phyloP scores from a whole-genome alignment of 1,140 invertebrate species.

The Chionoecetes opilio region DNA sequence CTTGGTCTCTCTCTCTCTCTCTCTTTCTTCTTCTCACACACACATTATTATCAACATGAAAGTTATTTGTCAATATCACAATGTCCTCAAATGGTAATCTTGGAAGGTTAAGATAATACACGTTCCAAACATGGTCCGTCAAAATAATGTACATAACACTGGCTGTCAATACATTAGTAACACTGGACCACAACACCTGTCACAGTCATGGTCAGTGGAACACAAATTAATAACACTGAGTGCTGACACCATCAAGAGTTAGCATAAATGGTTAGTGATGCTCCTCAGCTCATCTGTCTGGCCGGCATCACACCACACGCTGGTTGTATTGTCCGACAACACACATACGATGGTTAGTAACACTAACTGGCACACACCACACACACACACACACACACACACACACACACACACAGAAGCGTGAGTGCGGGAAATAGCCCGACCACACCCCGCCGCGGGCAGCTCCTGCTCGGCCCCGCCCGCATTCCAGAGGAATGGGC shows the following conservation, averaged over 20 bases:
- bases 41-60: not conserved
- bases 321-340: not conserved
- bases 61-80: not conserved
- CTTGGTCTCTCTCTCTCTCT: not conserved
- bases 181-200: not conserved
- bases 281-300: too few species aligned
- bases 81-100: not conserved
- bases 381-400: conserved; percentile 36
- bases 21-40: not conserved
- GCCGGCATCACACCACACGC: too few species aligned
- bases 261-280: too few species aligned
- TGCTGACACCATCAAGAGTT: too few species aligned
- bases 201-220: too few species aligned
- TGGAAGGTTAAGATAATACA: too few species aligned
- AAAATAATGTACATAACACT: not conserved
- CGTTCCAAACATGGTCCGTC: not conserved
- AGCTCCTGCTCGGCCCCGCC: not conserved
- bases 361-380: not conserved
- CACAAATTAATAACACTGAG: too few species aligned
- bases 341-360: not conserved
- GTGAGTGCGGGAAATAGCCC: conserved; percentile 4
- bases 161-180: not conserved
- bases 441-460: not conserved
- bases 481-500: not conserved
- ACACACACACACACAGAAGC: conserved; percentile 36